Percentiles rank a stretch among this genome's conserved stretches.
These are phyloP conservation scores for Diadema setosum DNA, from an alignment of 35 echinoderm and acorn worm species.

Conservation along the genomic window DNA sequence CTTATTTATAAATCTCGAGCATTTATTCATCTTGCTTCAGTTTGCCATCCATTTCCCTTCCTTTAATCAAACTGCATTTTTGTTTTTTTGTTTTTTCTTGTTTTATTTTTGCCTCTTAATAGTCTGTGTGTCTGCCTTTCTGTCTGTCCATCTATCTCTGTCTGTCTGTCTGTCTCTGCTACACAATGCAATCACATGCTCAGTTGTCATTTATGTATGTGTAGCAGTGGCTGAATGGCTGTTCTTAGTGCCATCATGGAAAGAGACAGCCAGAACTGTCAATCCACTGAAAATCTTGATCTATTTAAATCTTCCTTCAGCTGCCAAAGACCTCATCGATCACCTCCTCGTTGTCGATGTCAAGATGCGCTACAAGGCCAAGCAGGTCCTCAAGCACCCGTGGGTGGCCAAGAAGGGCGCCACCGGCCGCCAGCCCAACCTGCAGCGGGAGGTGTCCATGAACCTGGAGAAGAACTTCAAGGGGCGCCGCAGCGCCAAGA, in stretches of 20 bases:
- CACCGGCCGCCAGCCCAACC: slow-evolving; percentile 58
- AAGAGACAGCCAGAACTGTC: too few species aligned
- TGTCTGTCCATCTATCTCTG: background rate
- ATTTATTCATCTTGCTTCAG: too few species aligned
- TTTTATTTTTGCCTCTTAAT: too few species aligned
- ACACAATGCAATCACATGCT: too few species aligned
- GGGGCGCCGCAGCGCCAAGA: slow-evolving; percentile 50
- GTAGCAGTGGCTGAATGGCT: background rate
- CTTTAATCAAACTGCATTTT: too few species aligned
- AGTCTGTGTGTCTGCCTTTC: background rate
- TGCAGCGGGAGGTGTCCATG: slow-evolving; percentile 94
- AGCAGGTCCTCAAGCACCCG: slow-evolving; percentile 74
- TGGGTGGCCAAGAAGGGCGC: slow-evolving; percentile 65
- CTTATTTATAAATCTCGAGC: too few species aligned
- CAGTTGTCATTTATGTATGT: background rate
- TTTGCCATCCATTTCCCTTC: too few species aligned
- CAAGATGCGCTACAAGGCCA: slow-evolving; percentile 67
- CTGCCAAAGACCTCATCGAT: slow-evolving; percentile 93
- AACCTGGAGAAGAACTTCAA: slow-evolving; percentile 98
- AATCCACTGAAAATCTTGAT: too few species aligned
- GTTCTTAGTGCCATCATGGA: too few species aligned
- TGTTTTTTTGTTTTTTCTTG: too few species aligned
- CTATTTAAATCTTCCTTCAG: slow-evolving; percentile 38
- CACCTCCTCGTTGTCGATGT: slow-evolving; percentile 76
- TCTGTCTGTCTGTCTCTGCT: background rate